phyloP scores from a whole-genome alignment of 2,113 vertebrate species.

The Edolisoma coerulescens region DNA sequence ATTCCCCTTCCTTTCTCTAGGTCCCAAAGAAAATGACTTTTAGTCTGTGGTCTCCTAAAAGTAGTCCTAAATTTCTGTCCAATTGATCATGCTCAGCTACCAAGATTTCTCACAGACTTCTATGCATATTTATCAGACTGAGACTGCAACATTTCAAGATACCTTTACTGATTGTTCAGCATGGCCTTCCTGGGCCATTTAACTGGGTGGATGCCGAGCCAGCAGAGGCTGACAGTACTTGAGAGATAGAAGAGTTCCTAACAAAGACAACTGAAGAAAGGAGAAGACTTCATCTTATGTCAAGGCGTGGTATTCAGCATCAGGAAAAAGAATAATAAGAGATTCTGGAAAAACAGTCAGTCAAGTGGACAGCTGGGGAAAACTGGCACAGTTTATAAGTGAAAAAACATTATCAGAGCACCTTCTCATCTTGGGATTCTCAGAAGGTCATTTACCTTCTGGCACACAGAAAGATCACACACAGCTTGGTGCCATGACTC shows the following conservation, averaged over 20 bases:
- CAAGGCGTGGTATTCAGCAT: background rate
- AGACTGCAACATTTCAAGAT: background rate
- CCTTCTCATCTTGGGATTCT: background rate
- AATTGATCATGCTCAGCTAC: background rate
- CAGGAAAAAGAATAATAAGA: background rate
- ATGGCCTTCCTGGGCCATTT: background rate
- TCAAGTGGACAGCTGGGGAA: background rate
- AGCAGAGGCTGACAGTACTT: background rate
- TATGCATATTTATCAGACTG: background rate
- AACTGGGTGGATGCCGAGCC: background rate
- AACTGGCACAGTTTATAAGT: background rate
- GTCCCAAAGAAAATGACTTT: background rate
- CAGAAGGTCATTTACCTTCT: background rate
- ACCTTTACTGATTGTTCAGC: background rate
- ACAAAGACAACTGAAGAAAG: background rate
- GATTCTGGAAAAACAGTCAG: background rate
- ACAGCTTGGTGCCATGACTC: background rate
- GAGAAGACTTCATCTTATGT: background rate
- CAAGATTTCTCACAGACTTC: background rate
- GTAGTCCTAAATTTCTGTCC: background rate
- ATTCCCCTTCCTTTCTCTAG: background rate
- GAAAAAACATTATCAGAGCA: background rate
- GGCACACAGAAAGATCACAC: background rate
- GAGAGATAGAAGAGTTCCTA: background rate
- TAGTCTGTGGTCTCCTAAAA: background rate